A percentile compares a stretch with the other conserved stretches of the same genome.
These are phyloP conservation scores for Lepidocolaptes lacrymiger DNA, from an alignment of 2,797 vertebrate species.

Conservation along the genomic window DNA sequence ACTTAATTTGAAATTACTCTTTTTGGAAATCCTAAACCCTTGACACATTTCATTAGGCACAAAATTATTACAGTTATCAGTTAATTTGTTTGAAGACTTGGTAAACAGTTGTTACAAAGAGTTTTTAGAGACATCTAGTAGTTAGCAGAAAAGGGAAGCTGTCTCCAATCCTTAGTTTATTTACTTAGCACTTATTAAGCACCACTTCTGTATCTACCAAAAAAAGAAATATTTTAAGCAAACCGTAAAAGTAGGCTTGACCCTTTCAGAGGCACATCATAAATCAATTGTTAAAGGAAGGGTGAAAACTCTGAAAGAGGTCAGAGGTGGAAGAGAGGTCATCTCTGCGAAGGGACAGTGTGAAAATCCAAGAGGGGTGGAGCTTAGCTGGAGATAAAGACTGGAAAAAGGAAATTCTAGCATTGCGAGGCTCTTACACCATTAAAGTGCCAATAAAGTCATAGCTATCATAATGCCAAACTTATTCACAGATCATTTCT, in stretches of 20 bases:
- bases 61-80: constrained; percentile 73
- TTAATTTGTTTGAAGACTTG: constrained; percentile 73
- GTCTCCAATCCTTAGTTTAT: constrained; percentile 75
- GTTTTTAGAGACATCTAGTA: constrained; percentile 47
- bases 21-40: constrained; percentile 66
- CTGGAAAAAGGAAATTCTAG: constrained; percentile 7
- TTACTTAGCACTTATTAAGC: constrained; percentile 77
- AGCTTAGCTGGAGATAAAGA: constrained; percentile 42
- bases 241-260: constrained; percentile 83
- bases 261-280: constrained; percentile 78
- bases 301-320: constrained; percentile 81
- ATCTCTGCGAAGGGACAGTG: constrained; percentile 78
- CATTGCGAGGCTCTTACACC: not conserved
- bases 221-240: constrained; percentile 84
- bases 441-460: not conserved
- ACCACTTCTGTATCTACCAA: constrained; percentile 79
- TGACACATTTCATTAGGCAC: constrained; percentile 73
- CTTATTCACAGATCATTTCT: not conserved
- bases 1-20: constrained; percentile 65
- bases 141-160: constrained; percentile 72
- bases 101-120: constrained; percentile 70
- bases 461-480: not conserved
- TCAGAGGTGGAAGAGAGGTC: constrained; percentile 83
- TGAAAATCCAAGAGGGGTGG: constrained; percentile 74
- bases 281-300: constrained; percentile 85